A percentile compares a stretch with the other conserved stretches of the same genome.
These are phyloP conservation scores for Stenoptilia bipunctidactyla DNA, from an alignment of 2,888 invertebrate species.

Conservation along the genomic window DNA sequence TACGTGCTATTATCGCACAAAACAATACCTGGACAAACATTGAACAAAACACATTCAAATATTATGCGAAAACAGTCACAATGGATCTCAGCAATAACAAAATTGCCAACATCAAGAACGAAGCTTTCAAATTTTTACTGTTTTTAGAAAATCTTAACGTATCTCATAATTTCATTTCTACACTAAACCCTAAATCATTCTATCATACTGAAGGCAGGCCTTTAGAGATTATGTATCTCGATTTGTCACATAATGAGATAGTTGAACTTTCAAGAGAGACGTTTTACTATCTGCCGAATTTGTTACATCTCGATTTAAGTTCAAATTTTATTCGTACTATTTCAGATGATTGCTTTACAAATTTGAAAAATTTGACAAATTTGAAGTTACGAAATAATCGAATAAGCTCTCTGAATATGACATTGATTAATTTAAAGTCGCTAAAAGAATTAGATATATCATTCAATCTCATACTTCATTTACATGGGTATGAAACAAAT, in stretches of 20 bases:
- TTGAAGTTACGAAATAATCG: conserved; percentile 34
- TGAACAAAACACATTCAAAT: conserved; percentile 29
- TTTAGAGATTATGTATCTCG: conserved; percentile 24
- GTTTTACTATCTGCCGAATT: conserved; percentile 23
- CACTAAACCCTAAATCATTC: conserved; percentile 26
- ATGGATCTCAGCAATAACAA: conserved; percentile 34
- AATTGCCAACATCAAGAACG: conserved; percentile 28
- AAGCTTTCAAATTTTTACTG: conserved; percentile 30
- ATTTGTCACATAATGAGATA: conserved; percentile 38
- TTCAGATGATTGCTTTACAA: conserved; percentile 30
- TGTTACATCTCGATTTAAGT: conserved; percentile 32
- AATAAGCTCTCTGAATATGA: conserved; percentile 31
- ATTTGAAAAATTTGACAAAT: conserved; percentile 23
- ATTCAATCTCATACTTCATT: conserved; percentile 27
- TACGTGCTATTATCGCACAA: conserved; percentile 29
- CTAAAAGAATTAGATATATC: conserved; percentile 35
- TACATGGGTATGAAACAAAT: conserved; percentile 37
- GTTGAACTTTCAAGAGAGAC: conserved; percentile 22
- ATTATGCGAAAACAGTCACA: conserved; percentile 26
- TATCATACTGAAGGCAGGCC: conserved; percentile 17
- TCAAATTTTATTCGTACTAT: conserved; percentile 30
- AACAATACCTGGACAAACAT: conserved; percentile 33
- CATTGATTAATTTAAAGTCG: conserved; percentile 31
- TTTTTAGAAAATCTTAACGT: conserved; percentile 30
- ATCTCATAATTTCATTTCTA: conserved; percentile 33